Conservation (phyloP, 2,113 vertebrate genomes). For the Potamarius usumacintae region DNA sequence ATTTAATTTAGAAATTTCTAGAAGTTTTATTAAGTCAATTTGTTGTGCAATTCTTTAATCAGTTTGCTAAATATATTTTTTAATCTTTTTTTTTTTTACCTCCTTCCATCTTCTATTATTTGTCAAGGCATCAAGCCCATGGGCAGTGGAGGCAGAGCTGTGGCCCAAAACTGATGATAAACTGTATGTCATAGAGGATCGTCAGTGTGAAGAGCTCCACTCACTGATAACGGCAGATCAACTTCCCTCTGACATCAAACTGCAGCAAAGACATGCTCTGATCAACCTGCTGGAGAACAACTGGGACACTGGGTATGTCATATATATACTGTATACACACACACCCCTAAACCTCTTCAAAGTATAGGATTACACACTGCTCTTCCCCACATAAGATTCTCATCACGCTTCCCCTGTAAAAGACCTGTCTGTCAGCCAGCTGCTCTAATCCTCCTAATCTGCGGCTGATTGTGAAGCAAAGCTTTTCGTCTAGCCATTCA, state of each 20-base stretch:
- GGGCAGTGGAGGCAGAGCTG: constrained; percentile 63
- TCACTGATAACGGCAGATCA: constrained; percentile 65
- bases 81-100: neutral
- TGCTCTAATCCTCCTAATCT: constrained; percentile 35
- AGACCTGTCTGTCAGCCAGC: constrained; percentile 17
- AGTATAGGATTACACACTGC: neutral
- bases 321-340: neutral
- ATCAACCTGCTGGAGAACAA: constrained; percentile 70
- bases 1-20: neutral
- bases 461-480: constrained; percentile 26
- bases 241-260: constrained; percentile 59
- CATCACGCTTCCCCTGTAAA: neutral
- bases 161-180: constrained; percentile 59
- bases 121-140: constrained; percentile 66
- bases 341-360: neutral
- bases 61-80: neutral
- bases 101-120: neutral
- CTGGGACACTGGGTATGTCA: constrained; percentile 75
- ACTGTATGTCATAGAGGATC: constrained; percentile 68
- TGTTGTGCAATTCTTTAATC: neutral
- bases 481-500: neutral
- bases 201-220: constrained; percentile 72
- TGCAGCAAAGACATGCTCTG: constrained; percentile 68
- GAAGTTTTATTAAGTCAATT: neutral
- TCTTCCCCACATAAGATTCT: neutral